These are phyloP conservation scores for Xenopus laevis DNA, from an alignment of 2,113 vertebrate species.

Conservation along the genomic window DNA sequence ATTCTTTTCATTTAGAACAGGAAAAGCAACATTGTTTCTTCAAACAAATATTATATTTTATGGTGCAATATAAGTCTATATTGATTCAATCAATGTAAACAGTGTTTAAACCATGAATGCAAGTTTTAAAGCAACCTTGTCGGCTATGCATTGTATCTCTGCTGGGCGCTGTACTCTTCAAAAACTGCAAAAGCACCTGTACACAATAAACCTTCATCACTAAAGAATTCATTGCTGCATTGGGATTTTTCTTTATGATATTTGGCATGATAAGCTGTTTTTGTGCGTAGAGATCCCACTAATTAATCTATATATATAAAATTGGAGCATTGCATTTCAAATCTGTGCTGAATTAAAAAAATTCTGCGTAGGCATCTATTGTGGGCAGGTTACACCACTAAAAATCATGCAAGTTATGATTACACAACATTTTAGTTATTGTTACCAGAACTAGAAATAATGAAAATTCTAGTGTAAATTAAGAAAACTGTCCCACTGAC, in stretches of 20 bases:
- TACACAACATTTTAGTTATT: background rate
- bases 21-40: background rate
- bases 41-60: background rate
- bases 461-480: conserved; percentile 33
- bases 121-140: conserved; percentile 28
- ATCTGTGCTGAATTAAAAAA: conserved; percentile 30
- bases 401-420: background rate
- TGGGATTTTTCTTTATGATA: conserved; percentile 30
- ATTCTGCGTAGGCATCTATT: conserved; percentile 31
- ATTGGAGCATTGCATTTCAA: conserved; percentile 22
- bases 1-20: background rate
- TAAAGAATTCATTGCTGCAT: conserved; percentile 34
- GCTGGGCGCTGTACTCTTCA: conserved; percentile 37
- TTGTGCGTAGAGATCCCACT: conserved; percentile 33
- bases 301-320: conserved; percentile 36
- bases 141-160: conserved; percentile 27
- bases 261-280: conserved; percentile 31
- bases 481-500: conserved; percentile 39
- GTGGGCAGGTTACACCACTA: conserved; percentile 24
- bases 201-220: conserved; percentile 44
- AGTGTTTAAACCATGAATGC: conserved; percentile 5
- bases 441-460: background rate
- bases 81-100: background rate
- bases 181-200: conserved; percentile 40
- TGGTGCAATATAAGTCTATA: background rate